A percentile compares a stretch with the other conserved stretches of the same genome.
These are phyloP conservation scores for Sesamia nonagrioides DNA, from an alignment of 1,140 invertebrate species.

Conservation along the genomic window DNA sequence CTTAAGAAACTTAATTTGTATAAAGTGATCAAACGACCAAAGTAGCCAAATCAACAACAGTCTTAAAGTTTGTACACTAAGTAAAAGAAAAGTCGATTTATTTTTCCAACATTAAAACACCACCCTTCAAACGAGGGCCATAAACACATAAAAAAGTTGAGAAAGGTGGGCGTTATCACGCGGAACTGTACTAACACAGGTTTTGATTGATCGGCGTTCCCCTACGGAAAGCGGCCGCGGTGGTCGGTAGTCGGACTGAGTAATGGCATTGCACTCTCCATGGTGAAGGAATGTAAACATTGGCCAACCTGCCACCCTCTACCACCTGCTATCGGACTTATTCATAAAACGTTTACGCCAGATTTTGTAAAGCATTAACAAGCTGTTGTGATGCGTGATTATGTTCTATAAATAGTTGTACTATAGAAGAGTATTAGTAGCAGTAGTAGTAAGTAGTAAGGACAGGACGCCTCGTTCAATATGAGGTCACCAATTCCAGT, in stretches of 20 bases:
- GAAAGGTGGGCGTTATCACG: slow-evolving; percentile 36
- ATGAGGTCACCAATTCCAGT: too few species aligned
- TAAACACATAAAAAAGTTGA: slow-evolving; percentile 19
- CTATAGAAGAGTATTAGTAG: not conserved
- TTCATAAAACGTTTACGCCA: slow-evolving; percentile 24
- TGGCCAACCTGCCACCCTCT: slow-evolving; percentile 58
- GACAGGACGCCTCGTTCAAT: too few species aligned
- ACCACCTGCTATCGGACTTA: slow-evolving; percentile 36
- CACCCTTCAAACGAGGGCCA: slow-evolving; percentile 1
- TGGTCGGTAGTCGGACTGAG: slow-evolving; percentile 30
- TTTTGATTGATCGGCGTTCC: slow-evolving; percentile 44
- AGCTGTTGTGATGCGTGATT: not conserved
- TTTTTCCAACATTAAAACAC: not conserved
- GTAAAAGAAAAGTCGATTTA: slow-evolving; percentile 9
- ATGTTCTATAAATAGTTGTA: not conserved
- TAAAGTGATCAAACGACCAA: not conserved
- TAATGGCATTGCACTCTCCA: slow-evolving; percentile 68
- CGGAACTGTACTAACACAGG: slow-evolving; percentile 30
- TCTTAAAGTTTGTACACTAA: not conserved
- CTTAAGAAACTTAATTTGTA: not conserved
- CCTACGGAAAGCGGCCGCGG: slow-evolving; percentile 4
- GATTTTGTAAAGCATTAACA: slow-evolving; percentile 1
- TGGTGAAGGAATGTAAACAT: slow-evolving; percentile 83
- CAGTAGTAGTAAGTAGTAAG: too few species aligned
- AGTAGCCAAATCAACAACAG: not conserved